Evolutionary conservation across 2,113 vertebrate genomes (phyloP), one percentile per base, ranked within the genome.

Genomic region (Montifringilla adamsi): DNA sequence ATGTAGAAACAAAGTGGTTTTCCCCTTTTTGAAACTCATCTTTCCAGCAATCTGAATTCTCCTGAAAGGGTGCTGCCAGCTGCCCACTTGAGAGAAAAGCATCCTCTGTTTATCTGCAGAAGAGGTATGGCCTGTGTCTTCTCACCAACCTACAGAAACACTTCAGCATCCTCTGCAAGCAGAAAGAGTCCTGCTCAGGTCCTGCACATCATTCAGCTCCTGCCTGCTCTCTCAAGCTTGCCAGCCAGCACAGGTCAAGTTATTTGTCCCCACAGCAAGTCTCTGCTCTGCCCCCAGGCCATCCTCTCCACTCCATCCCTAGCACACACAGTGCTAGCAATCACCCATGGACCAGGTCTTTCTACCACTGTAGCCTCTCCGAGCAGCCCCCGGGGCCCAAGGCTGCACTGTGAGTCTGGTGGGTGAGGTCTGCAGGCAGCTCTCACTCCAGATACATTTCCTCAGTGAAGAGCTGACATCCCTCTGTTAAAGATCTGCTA

Each of bases 11-110:
- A 79, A 87, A 93, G 55, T 44, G 50, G 16, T 14, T 72, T 90
- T 76, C 27, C 46, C 50, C 37, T 30, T 56, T 84, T 80, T 74
- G 44, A 93, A 88, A 49, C 27, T 88, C 47, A 26, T 78, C 50
- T 92, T 94, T 86, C 90, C 72, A 94, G 64, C 35, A 74, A 93
- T n/a, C 26, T 46, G 76, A 80, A 56, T 33, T 74, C 90, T 97
- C 64, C 80, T 89, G 66, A 60, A 94, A 95, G 70, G 63, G 50
- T 88, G 75, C 79, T 85, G 49, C 63, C 85, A 80, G 85, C 70
- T 74, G 23, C 60, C 52, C 35, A 17, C 43, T 60, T 56, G 73
- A 88, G 60, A 92, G 58, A 67, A 92, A 87, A 90, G 50, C 52
- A 67, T 59, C 69, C 37, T 81, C 52, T 60, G 47, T 56, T 86